A percentile compares a stretch with the other conserved stretches of the same genome.
Conservation (phyloP, 2,113 vertebrate species). For the Protomyctophum bolini region DNA sequence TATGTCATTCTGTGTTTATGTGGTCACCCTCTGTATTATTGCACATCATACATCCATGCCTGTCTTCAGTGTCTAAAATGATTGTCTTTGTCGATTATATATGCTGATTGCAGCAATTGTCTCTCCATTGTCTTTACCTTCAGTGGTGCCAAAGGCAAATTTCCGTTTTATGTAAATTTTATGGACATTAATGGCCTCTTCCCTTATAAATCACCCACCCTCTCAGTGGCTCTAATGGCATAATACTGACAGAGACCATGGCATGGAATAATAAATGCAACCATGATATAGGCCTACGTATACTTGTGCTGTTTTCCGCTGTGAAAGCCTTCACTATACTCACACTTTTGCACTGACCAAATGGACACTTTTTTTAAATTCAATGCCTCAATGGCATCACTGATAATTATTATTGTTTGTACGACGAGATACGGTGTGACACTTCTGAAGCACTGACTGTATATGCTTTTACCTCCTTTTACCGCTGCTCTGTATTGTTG, state of each 20-base stretch:
- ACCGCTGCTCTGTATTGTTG: too few species aligned
- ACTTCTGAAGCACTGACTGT: too few species aligned
- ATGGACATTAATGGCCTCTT: conserved; percentile 16
- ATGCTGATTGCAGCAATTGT: not conserved
- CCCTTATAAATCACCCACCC: not conserved
- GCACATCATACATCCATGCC: not conserved
- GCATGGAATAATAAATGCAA: conserved; percentile 7
- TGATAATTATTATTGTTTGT: too few species aligned
- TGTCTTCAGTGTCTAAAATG: not conserved
- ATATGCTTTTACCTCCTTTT: too few species aligned
- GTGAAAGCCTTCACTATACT: too few species aligned
- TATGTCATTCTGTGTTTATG: too few species aligned
- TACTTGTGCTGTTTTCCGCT: too few species aligned
- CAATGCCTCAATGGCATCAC: too few species aligned
- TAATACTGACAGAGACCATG: not conserved
- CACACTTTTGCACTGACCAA: too few species aligned
- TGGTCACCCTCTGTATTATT: too few species aligned
- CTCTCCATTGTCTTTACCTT: conserved; percentile 3
- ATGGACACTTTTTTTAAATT: too few species aligned
- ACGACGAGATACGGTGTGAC: too few species aligned
- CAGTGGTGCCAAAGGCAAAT: not conserved
- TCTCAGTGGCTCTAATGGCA: not conserved
- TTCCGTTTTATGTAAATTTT: conserved; percentile 10
- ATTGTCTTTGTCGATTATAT: conserved; percentile 3
- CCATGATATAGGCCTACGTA: not conserved